Conservation (phyloP, 2,113 vertebrate species). For the Myotis yumanensis region DNA sequence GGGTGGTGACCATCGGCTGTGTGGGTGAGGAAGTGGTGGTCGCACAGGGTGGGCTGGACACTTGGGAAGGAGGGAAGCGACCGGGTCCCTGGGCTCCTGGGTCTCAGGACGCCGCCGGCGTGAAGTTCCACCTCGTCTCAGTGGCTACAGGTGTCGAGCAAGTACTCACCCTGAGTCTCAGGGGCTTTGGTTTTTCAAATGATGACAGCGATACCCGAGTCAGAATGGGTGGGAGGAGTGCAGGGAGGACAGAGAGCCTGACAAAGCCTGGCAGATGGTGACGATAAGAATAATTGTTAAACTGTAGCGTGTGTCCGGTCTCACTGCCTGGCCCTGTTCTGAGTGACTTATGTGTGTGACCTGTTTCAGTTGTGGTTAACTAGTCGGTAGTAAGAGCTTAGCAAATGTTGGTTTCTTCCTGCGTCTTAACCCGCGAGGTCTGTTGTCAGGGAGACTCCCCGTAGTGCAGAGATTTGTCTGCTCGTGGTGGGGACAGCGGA, state of each 20-base stretch:
- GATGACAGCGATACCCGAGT: neutral
- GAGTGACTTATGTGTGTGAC: neutral
- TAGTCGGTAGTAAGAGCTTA: neutral
- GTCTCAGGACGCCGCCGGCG: neutral
- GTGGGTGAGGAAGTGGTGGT: conserved; percentile 82
- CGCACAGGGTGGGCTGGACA: fast-evolving
- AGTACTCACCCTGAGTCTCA: neutral
- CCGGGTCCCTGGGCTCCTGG: neutral
- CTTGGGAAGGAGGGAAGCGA: neutral
- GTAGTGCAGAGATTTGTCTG: neutral
- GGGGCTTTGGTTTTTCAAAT: neutral
- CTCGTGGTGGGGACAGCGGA: neutral
- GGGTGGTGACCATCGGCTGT: conserved; percentile 92
- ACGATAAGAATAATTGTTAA: too few relatives aligned
- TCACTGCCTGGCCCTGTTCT: neutral
- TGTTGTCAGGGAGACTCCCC: neutral
- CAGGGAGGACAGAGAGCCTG: neutral
- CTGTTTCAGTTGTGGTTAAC: neutral
- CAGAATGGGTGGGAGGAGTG: neutral
- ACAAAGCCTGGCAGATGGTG: neutral
- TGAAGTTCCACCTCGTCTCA: neutral
- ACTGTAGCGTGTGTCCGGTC: neutral
- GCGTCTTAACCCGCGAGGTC: neutral
- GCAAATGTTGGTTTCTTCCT: neutral
- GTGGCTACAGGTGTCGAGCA: neutral